Evolutionary conservation across 2,797 vertebrate species (phyloP), one percentile per base, ranked within the genome.

Genomic region (Sebastes diaconus): DNA sequence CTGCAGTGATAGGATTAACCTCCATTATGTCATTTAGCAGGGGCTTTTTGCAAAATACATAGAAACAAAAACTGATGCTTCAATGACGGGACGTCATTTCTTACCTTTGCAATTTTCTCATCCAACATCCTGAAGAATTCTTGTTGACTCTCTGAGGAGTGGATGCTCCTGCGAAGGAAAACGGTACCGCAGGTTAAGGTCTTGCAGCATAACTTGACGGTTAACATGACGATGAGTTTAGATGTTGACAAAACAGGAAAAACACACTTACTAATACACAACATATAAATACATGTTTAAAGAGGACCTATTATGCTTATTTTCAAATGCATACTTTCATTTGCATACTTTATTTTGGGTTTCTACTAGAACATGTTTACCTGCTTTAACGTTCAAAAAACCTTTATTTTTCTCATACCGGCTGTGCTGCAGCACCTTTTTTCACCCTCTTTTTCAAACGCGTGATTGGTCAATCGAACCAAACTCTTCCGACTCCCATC

Each of bases 51-150:
- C 55, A 6, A 58, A 68, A 55, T 39, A 73, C 9, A 72, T 3
- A 30, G 34, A 61, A 79, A 20, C 12, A 63, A 14, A 74, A 66
- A 36, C 39, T 16, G 10, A 68, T 10, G 32, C 30, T 69, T 2
- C 16, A 4, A 1, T 8, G 12, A 70, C 0, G 8, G 12, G 6
- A 9, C 20, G 34, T 22, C 22, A 2, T 66, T 70, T 11, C 66
- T 91, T 94, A 99, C 98, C 97, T 98, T 99, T 95, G 98, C 98
- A 58, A 99, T 99, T 92, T 99, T 99, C 94, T 99, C 98, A 87
- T 99, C 98, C 92, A 99, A 93, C 98, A 99, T 98, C 93, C 96
- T 96, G 96, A 99, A 99, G 95, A 99, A 99, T 88, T 99, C 98
- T 76, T 99, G 98, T 93, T 99, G 98, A 93, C 98, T 99, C 95